These are phyloP conservation scores for Tuta absoluta DNA, from an alignment of 2,888 invertebrate species.

Conservation along the genomic window DNA sequence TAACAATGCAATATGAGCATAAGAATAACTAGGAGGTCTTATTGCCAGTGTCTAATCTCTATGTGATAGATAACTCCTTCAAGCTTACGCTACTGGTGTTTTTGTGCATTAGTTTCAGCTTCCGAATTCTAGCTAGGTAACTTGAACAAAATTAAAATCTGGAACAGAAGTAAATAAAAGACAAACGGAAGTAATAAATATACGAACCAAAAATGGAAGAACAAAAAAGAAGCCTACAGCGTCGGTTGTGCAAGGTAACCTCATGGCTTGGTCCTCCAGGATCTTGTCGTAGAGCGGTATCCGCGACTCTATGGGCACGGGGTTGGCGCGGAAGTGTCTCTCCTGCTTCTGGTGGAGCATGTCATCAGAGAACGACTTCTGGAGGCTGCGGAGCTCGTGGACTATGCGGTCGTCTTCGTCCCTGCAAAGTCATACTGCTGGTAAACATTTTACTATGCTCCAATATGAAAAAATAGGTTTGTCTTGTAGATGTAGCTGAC, in stretches of 20 bases:
- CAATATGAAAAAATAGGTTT: neutral
- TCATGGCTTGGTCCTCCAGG: slow-evolving; percentile 86
- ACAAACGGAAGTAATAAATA: neutral
- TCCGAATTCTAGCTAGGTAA: neutral
- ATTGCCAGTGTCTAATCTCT: no score
- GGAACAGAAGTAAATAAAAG: neutral
- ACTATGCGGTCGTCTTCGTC: slow-evolving; percentile 84
- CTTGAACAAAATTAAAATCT: neutral
- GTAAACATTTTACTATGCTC: neutral
- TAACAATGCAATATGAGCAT: no score
- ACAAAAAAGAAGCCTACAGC: slow-evolving; percentile 57
- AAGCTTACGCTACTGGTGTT: no score
- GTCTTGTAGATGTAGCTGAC: slow-evolving; percentile 19
- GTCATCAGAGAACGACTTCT: slow-evolving; percentile 72
- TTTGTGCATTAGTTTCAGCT: no score
- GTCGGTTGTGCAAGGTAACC: slow-evolving; percentile 65
- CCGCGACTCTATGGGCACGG: slow-evolving; percentile 86
- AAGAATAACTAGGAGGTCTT: no score
- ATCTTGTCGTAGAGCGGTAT: slow-evolving; percentile 87
- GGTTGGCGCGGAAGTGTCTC: slow-evolving; percentile 81
- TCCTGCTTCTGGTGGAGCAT: slow-evolving; percentile 75
- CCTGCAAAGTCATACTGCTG: slow-evolving; percentile 56
- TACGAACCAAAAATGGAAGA: slow-evolving; percentile 33
- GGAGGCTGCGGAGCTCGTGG: slow-evolving; percentile 70
- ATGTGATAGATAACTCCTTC: no score